Conservation (phyloP, 2,888 invertebrate species). For the Mimumesa dahlbomi region DNA sequence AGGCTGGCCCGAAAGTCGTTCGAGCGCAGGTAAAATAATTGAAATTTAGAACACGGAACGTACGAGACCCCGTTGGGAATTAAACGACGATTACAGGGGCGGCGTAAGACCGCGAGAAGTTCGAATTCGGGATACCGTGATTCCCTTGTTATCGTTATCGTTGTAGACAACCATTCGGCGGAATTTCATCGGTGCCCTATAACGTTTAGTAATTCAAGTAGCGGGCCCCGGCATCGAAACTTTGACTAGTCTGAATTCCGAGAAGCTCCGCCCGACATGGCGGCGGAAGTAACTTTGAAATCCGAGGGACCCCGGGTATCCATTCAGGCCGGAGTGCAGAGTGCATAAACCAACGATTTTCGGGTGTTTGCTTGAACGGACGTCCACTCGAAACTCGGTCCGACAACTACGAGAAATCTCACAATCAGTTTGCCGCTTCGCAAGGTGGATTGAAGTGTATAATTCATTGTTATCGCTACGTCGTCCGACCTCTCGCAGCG, state of each 20-base stretch:
- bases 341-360: slow-evolving; percentile 32
- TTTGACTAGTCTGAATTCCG: slow-evolving; percentile 4
- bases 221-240: not conserved
- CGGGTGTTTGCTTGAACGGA: slow-evolving; percentile 16
- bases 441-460: slow-evolving; percentile 27
- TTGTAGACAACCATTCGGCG: too few species aligned
- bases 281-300: slow-evolving; percentile 16
- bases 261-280: slow-evolving; percentile 4
- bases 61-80: not conserved
- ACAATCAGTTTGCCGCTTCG: not conserved
- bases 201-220: not conserved
- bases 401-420: slow-evolving; percentile 25
- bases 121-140: too few species aligned
- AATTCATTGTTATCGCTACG: slow-evolving; percentile 42
- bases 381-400: slow-evolving; percentile 34
- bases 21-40: too few species aligned
- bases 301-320: slow-evolving; percentile 25
- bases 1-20: not conserved
- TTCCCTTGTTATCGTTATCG: too few species aligned
- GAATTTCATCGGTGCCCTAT: too few species aligned
- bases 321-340: slow-evolving; percentile 13
- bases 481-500: slow-evolving; percentile 10
- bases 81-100: not conserved
- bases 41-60: not conserved
- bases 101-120: too few species aligned